phyloP scores from a whole-genome alignment of 2,888 invertebrate species.

The Luperina nickerlii region DNA sequence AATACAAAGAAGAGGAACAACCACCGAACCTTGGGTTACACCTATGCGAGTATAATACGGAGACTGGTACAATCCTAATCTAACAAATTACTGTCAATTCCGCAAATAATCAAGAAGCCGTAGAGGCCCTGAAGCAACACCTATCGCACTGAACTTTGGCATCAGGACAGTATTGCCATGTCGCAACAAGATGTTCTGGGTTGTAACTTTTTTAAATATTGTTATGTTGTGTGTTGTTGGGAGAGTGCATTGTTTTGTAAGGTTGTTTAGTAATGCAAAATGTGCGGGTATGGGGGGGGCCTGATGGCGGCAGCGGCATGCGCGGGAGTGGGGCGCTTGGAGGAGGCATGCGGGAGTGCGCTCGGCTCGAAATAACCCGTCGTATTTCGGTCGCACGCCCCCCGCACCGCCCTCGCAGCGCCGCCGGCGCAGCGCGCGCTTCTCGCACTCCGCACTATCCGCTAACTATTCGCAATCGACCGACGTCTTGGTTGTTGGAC shows the following conservation, averaged over 20 bases:
- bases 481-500: constrained; percentile 96
- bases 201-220: constrained; percentile 18
- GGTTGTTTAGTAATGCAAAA: constrained; percentile 69
- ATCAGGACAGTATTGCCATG: background rate
- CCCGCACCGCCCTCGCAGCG: constrained; percentile 74
- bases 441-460: constrained; percentile 92
- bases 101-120: background rate
- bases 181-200: background rate
- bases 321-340: constrained; percentile 63
- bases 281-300: constrained; percentile 63
- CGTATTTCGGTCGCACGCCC: constrained; percentile 87
- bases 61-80: background rate
- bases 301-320: constrained; percentile 37
- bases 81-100: background rate
- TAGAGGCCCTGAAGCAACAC: too few relatives aligned
- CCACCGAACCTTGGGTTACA: background rate
- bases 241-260: constrained; percentile 56
- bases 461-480: constrained; percentile 98
- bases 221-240: constrained; percentile 25
- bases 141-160: constrained; percentile 12
- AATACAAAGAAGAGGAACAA: background rate
- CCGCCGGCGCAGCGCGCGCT: constrained; percentile 80
- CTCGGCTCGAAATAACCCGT: constrained; percentile 87
- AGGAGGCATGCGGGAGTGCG: constrained; percentile 81
- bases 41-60: background rate